Conservation (phyloP, 2,888 invertebrate genomes). For the Hybos culiciformis region DNA sequence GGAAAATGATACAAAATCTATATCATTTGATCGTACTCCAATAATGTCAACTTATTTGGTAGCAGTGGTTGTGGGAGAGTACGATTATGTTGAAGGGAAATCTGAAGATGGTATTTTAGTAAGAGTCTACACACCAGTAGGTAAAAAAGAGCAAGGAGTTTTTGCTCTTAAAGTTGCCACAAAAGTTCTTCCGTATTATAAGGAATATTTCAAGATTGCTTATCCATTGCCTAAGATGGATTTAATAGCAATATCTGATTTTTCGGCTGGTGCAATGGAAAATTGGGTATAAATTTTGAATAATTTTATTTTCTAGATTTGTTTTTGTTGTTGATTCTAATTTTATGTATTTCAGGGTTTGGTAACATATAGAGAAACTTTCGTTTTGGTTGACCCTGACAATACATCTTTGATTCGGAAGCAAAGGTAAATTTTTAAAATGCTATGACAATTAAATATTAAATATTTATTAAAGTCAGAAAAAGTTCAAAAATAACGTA, state of each 20-base stretch:
- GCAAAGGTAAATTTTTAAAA: too few species aligned
- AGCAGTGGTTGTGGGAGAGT: slow-evolving; percentile 88
- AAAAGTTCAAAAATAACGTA: too few species aligned
- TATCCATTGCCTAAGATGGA: slow-evolving; percentile 95
- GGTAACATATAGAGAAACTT: slow-evolving; percentile 85
- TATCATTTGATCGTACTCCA: slow-evolving; percentile 70
- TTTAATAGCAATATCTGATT: slow-evolving; percentile 90
- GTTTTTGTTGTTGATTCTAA: too few species aligned
- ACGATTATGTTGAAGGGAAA: slow-evolving; percentile 77
- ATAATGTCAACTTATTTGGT: slow-evolving; percentile 93
- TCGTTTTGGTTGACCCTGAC: slow-evolving; percentile 76
- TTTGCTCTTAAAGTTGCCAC: slow-evolving; percentile 90
- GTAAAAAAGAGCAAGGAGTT: slow-evolving; percentile 80
- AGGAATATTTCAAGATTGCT: slow-evolving; percentile 85
- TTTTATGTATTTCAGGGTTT: too few species aligned
- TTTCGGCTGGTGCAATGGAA: slow-evolving; percentile 93
- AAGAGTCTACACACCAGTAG: slow-evolving; percentile 74
- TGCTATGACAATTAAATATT: too few species aligned
- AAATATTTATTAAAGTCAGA: too few species aligned
- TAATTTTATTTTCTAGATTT: too few species aligned
- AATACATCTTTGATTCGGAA: slow-evolving; percentile 75
- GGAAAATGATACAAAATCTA: slow-evolving; percentile 38
- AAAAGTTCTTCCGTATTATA: slow-evolving; percentile 84
- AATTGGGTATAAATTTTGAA: too few species aligned
- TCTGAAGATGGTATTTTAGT: slow-evolving; percentile 72